Evolutionary conservation across 2,797 vertebrate genomes (phyloP).

Genomic region (Momotus momota): DNA sequence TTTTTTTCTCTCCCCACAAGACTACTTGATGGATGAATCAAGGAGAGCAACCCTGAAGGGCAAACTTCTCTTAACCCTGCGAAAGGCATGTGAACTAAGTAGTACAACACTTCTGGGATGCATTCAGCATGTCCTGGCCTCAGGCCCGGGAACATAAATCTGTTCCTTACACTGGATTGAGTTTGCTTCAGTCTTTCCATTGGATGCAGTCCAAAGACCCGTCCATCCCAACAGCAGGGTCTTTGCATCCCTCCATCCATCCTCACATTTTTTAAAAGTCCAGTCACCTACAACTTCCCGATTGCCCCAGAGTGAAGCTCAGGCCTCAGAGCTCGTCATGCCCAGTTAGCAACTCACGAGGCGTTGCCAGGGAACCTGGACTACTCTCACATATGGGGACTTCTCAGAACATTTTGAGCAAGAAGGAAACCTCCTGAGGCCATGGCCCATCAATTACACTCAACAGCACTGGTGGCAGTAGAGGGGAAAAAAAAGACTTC

Average conservation of each 20-base stretch:
- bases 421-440: neutral
- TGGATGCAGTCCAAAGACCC: slow-evolving; percentile 28
- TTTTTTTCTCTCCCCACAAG: neutral
- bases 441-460: slow-evolving; percentile 1
- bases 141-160: slow-evolving; percentile 42
- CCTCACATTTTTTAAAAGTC: neutral
- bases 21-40: slow-evolving; percentile 30
- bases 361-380: neutral
- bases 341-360: neutral
- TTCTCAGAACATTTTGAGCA: neutral
- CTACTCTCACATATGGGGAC: neutral
- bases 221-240: neutral
- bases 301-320: neutral
- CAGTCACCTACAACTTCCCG: neutral
- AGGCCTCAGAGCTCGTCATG: neutral
- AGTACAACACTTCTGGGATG: slow-evolving; percentile 57
- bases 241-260: neutral
- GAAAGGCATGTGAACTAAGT: slow-evolving; percentile 42
- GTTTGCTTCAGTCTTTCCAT: slow-evolving; percentile 39
- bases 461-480: neutral
- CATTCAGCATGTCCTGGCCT: slow-evolving; percentile 48
- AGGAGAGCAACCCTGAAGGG: slow-evolving; percentile 47
- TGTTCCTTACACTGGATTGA: slow-evolving; percentile 3
- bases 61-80: slow-evolving; percentile 44
- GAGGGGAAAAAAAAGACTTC: neutral